Conservation (phyloP, 2,888 invertebrate genomes). For the Hydropsyche betteni region DNA sequence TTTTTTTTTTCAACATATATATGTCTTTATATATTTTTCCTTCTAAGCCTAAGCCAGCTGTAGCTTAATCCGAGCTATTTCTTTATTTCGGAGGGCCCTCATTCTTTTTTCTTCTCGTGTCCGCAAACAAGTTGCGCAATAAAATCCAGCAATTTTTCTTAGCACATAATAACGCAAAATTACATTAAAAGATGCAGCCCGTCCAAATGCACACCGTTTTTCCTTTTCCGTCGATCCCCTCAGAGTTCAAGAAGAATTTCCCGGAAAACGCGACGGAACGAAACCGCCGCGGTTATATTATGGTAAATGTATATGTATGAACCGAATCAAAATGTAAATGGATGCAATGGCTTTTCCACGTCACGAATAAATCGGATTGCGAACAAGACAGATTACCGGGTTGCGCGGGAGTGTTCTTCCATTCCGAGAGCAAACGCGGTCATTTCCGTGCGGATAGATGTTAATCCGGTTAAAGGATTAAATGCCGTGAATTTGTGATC, state of each 20-base stretch:
- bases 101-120: slow-evolving; percentile 18
- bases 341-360: slow-evolving; percentile 34
- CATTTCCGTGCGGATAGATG: slow-evolving; percentile 16
- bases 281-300: no score
- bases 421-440: slow-evolving; percentile 2
- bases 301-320: neutral
- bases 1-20: slow-evolving; percentile 34
- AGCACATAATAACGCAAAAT: neutral
- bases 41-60: slow-evolving; percentile 45
- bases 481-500: slow-evolving; percentile 16
- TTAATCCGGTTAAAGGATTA: slow-evolving; percentile 21
- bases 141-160: slow-evolving; percentile 10
- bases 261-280: no score
- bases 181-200: no score
- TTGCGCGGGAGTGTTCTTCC: neutral
- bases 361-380: slow-evolving; percentile 42
- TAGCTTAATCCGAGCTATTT: slow-evolving; percentile 47
- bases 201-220: no score
- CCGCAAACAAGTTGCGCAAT: slow-evolving; percentile 39
- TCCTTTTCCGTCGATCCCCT: no score
- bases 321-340: slow-evolving; percentile 33
- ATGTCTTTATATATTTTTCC: slow-evolving; percentile 37
- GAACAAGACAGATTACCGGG: slow-evolving; percentile 41
- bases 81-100: slow-evolving; percentile 41
- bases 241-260: no score